Evolutionary conservation across 2,888 invertebrate genomes (phyloP).

Genomic region (Drosophila maculinotata): DNA sequence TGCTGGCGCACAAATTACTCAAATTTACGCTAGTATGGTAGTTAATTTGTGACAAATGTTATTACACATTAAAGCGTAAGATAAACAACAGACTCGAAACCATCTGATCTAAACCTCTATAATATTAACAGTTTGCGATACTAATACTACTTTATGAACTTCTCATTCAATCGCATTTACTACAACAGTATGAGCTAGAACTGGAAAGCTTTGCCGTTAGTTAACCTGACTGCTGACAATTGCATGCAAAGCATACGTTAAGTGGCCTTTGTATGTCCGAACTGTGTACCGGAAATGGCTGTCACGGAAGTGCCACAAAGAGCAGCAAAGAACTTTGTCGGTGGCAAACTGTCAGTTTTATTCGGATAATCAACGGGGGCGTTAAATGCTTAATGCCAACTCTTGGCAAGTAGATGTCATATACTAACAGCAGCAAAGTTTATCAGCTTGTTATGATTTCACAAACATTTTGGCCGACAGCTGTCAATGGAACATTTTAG

Average conservation of each 20-base stretch:
- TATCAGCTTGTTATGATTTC: constrained; percentile 49
- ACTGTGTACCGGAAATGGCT: constrained; percentile 24
- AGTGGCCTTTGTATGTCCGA: constrained; percentile 28
- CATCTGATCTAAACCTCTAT: no score
- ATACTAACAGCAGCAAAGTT: constrained; percentile 41
- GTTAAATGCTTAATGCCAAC: constrained; percentile 41
- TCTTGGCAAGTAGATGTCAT: constrained; percentile 13
- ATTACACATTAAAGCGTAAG: no score
- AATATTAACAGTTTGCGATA: no score
- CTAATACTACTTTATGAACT: no score
- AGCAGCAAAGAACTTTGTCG: constrained; percentile 44
- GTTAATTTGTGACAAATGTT: no score
- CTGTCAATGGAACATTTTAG: constrained; percentile 30
- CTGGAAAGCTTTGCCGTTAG: constrained; percentile 1
- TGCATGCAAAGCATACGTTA: constrained; percentile 24
- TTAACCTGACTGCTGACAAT: constrained; percentile 17
- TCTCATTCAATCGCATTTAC: background rate
- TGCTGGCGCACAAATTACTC: background rate
- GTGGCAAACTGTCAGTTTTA: constrained; percentile 39
- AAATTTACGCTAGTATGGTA: no score
- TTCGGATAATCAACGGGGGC: constrained; percentile 19
- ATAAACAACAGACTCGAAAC: no score
- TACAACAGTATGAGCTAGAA: background rate
- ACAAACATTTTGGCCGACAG: constrained; percentile 35
- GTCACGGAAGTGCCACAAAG: constrained; percentile 54